These are phyloP conservation scores for Charina bottae DNA, from an alignment of 2,113 vertebrate genomes.

Conservation along the genomic window DNA sequence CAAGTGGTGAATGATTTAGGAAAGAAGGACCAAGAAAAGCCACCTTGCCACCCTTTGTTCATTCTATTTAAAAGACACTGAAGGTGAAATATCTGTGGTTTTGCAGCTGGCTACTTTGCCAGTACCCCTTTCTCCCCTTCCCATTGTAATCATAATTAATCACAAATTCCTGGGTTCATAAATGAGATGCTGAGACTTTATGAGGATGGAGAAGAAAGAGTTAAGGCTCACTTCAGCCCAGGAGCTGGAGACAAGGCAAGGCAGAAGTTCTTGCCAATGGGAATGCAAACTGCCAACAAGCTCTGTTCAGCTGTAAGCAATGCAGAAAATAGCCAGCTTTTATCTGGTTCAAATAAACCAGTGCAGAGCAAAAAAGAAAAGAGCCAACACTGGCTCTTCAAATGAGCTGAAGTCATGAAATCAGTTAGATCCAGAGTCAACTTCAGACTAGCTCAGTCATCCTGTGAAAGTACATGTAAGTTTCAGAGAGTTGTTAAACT, in stretches of 20 bases:
- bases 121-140: neutral
- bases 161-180: neutral
- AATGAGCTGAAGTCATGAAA: neutral
- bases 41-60: no score
- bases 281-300: neutral
- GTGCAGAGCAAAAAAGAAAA: neutral
- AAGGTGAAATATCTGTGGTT: no score
- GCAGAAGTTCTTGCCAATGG: neutral
- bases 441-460: neutral
- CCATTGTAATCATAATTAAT: neutral
- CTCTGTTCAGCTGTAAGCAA: neutral
- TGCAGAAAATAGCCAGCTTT: neutral
- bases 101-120: neutral
- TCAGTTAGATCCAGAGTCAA: neutral
- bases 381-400: neutral
- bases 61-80: no score
- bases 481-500: neutral
- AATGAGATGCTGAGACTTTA: neutral
- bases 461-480: neutral
- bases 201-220: neutral
- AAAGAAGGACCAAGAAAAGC: no score
- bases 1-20: no score
- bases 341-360: neutral
- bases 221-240: neutral
- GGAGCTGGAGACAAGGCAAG: neutral